phyloP scores from a whole-genome alignment of 2,113 vertebrate species.

The Esox niger region DNA sequence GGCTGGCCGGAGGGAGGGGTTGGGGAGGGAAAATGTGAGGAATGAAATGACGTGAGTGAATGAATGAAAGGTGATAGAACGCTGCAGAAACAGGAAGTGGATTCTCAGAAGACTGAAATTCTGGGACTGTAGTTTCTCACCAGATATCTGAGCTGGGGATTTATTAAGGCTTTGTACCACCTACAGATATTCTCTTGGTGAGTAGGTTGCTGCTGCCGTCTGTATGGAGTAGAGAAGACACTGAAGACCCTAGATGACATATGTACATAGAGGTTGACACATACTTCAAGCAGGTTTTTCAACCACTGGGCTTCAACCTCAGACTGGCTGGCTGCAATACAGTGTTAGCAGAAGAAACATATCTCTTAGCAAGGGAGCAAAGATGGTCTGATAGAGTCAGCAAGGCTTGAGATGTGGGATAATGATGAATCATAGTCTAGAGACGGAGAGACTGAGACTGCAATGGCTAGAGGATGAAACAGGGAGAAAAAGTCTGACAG shows the following conservation, averaged over 20 bases:
- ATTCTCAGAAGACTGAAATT: slow-evolving; percentile 52
- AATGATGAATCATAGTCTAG: background rate
- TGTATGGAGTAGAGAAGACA: too few relatives aligned
- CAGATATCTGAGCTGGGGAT: background rate
- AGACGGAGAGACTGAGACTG: too few relatives aligned
- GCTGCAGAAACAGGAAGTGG: slow-evolving; percentile 25
- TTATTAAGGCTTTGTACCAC: background rate
- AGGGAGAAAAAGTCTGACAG: background rate
- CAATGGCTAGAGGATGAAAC: background rate
- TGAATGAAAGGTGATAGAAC: background rate
- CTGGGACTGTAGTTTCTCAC: slow-evolving; percentile 24
- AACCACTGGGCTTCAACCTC: background rate
- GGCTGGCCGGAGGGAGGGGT: slow-evolving; percentile 13
- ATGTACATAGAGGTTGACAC: too few relatives aligned
- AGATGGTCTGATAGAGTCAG: too few relatives aligned
- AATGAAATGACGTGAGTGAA: slow-evolving; percentile 6
- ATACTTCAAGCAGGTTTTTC: too few relatives aligned
- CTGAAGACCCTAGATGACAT: too few relatives aligned
- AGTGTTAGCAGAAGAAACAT: background rate
- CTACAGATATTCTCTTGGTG: too few relatives aligned
- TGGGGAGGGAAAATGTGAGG: slow-evolving; percentile 1
- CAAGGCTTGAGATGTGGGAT: too few relatives aligned
- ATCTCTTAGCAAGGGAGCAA: too few relatives aligned
- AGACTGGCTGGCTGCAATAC: background rate
- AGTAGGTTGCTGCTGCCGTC: too few relatives aligned